Percentiles rank a stretch among this genome's conserved stretches.
These are phyloP conservation scores for Nerophis lumbriciformis DNA, from an alignment of 2,113 vertebrate genomes.

Conservation along the genomic window DNA sequence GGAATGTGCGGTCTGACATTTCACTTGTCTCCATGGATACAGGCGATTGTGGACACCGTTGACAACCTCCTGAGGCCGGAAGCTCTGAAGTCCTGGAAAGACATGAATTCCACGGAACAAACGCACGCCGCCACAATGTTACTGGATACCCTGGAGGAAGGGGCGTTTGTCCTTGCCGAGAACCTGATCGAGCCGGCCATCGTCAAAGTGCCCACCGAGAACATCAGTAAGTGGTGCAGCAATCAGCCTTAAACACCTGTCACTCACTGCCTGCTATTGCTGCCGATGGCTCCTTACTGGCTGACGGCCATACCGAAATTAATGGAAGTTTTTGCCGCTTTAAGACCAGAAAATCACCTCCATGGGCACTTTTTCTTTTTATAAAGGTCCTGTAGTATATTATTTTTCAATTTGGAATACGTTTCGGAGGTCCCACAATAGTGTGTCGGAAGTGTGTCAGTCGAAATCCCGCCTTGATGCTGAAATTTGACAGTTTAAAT, in stretches of 20 bases:
- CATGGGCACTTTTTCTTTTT: background rate
- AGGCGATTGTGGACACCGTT: slow-evolving; percentile 98
- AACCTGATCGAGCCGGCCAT: slow-evolving; percentile 94
- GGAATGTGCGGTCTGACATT: slow-evolving; percentile 52
- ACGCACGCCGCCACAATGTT: slow-evolving; percentile 95
- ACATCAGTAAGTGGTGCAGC: slow-evolving; percentile 82
- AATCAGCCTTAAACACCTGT: slow-evolving; percentile 11
- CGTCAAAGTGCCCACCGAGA: slow-evolving; percentile 96
- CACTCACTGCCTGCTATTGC: slow-evolving; percentile 10
- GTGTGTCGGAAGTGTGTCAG: too few species aligned
- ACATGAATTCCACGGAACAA: slow-evolving; percentile 97
- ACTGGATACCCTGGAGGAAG: slow-evolving; percentile 94
- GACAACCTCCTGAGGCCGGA: slow-evolving; percentile 95
- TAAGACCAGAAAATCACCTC: background rate
- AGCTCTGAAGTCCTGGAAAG: slow-evolving; percentile 94
- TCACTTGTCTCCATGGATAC: slow-evolving; percentile 72
- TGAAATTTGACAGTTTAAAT: too few species aligned
- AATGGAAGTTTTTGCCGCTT: slow-evolving; percentile 2
- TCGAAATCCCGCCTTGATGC: too few species aligned
- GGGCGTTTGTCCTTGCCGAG: slow-evolving; percentile 94
- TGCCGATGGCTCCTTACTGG: slow-evolving; percentile 10
- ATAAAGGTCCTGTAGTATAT: too few species aligned
- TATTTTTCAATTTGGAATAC: too few species aligned
- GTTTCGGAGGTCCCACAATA: too few species aligned
- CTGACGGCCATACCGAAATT: slow-evolving; percentile 22